Conservation (phyloP, 2,113 vertebrate species). For the Xenopus borealis region DNA sequence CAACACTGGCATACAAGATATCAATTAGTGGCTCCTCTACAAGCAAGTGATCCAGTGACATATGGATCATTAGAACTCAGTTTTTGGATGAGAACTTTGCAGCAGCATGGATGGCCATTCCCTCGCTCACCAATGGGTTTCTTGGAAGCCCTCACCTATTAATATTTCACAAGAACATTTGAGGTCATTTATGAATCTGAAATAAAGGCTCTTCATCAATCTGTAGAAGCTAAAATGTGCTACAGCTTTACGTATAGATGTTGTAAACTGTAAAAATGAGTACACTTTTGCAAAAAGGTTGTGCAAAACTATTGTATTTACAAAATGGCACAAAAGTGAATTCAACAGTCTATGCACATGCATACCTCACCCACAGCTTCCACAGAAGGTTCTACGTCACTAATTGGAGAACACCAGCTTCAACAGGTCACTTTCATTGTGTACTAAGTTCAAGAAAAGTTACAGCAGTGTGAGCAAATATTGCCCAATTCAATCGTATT, state of each 20-base stretch:
- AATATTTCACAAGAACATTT: neutral
- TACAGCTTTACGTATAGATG: slow-evolving; percentile 38
- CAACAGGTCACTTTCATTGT: slow-evolving; percentile 70
- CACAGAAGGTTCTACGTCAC: slow-evolving; percentile 65
- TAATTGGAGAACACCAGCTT: slow-evolving; percentile 71
- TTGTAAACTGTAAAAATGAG: slow-evolving; percentile 67
- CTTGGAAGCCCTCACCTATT: neutral
- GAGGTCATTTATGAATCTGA: slow-evolving; percentile 14
- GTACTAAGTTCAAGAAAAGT: slow-evolving; percentile 74
- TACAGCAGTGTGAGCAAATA: slow-evolving; percentile 84
- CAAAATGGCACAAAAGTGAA: slow-evolving; percentile 97
- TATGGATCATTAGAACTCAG: neutral
- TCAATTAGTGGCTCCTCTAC: slow-evolving; percentile 1
- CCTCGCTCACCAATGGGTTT: neutral
- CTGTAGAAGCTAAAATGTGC: slow-evolving; percentile 30
- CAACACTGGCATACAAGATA: slow-evolving; percentile 12
- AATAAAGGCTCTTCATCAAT: neutral
- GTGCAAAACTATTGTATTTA: slow-evolving; percentile 99
- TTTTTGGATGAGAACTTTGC: neutral
- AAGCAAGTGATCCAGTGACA: neutral
- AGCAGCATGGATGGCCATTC: slow-evolving; percentile 24
- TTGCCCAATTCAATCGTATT: slow-evolving; percentile 84
- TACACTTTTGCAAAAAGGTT: slow-evolving; percentile 77
- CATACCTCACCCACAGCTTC: slow-evolving; percentile 78
- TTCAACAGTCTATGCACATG: slow-evolving; percentile 87